phyloP scores from a whole-genome alignment of 2,797 vertebrate species.

The Microctenopoma stevenorrisi region DNA sequence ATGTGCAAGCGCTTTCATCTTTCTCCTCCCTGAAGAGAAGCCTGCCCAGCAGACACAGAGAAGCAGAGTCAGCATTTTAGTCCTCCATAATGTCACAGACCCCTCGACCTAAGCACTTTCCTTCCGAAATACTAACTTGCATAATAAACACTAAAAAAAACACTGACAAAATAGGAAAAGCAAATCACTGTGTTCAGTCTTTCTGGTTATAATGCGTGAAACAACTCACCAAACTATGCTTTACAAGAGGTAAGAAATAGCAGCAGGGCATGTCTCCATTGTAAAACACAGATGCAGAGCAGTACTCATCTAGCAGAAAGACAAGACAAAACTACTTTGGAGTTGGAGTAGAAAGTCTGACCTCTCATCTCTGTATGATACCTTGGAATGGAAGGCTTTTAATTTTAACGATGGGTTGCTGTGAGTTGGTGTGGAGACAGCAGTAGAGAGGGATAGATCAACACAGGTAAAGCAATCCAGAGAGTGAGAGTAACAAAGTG shows the following conservation, averaged over 20 bases:
- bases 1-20: slow-evolving; percentile 71
- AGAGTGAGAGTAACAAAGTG: slow-evolving; percentile 53
- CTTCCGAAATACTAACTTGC: slow-evolving; percentile 18
- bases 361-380: slow-evolving; percentile 46
- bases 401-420: slow-evolving; percentile 38
- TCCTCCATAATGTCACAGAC: slow-evolving; percentile 81
- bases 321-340: slow-evolving; percentile 28
- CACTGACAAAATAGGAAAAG: slow-evolving; percentile 11
- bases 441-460: slow-evolving; percentile 11
- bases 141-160: slow-evolving; percentile 3
- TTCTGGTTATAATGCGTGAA: slow-evolving; percentile 23
- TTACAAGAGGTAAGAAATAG: slow-evolving; percentile 40
- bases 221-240: slow-evolving; percentile 47
- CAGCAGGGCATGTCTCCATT: slow-evolving; percentile 38
- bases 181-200: slow-evolving; percentile 12
- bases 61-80: slow-evolving; percentile 84
- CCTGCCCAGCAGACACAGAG: slow-evolving; percentile 75
- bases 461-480: slow-evolving; percentile 51
- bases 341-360: slow-evolving; percentile 53
- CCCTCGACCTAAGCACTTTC: slow-evolving; percentile 51
- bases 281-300: slow-evolving; percentile 49
- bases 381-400: slow-evolving; percentile 42
- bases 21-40: slow-evolving; percentile 74
- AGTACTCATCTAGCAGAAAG: slow-evolving; percentile 39
- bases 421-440: slow-evolving; percentile 11